Percentiles rank a stretch among this genome's conserved stretches.
Conservation (phyloP, 2,113 vertebrate species). For the Odocoileus hemionus region DNA sequence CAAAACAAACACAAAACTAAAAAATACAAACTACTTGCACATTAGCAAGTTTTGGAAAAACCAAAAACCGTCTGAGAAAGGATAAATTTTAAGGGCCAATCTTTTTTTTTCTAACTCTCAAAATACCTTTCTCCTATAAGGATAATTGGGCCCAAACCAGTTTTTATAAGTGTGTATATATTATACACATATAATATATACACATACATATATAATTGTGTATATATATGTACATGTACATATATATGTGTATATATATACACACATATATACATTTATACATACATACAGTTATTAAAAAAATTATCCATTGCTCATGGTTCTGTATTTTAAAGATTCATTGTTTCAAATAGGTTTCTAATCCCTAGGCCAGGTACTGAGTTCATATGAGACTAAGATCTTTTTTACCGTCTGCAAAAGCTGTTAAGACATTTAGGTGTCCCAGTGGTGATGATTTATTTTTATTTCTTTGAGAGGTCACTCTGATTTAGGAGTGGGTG, state of each 20-base stretch:
- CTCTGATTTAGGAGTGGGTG: neutral
- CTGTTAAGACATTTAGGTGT: neutral
- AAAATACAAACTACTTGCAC: neutral
- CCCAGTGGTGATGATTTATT: neutral
- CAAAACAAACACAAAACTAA: neutral
- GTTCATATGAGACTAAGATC: neutral
- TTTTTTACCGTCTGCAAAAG: neutral
- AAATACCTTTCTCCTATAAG: neutral
- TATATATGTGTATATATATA: neutral
- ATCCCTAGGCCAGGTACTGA: neutral
- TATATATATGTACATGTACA: rapidly evolving
- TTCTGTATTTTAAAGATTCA: neutral
- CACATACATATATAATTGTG: neutral
- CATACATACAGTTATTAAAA: neutral
- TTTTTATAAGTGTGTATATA: neutral
- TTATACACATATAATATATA: too few relatives aligned
- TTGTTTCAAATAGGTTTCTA: neutral
- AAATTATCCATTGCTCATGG: neutral
- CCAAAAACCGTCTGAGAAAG: neutral
- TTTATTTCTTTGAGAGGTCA: neutral
- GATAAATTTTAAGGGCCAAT: neutral
- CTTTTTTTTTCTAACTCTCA: neutral
- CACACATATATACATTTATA: neutral
- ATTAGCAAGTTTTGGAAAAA: neutral
- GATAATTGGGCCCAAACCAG: neutral